Base-by-base conservation (phyloP, 2,888 invertebrate genomes). In the Drosophila dives region DNA sequence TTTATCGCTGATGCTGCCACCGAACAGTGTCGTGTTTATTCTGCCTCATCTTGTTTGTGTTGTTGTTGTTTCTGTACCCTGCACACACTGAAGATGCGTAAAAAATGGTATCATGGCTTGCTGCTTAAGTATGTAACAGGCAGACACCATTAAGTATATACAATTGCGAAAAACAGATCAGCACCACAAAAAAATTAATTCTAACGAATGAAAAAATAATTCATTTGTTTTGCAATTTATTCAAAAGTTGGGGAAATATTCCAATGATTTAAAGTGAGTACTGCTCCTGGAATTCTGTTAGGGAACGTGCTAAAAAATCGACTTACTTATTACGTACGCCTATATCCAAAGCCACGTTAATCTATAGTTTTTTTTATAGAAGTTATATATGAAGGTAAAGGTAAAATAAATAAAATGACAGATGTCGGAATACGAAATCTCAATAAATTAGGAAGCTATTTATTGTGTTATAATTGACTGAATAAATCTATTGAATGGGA, bases 1-100 rank as follows among this genome's bases (percentile, higher is more conserved):
- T 91, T 84, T 89, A 86, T 91, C 79, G 80, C 73, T 72, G 59
- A 62, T 77, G 61, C 60, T 67, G 61, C 40, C 45, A 32, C 17
- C 55, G n/a, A 42, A n/a, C 42, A 42, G 45, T 58, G 45, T 54
- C 53, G 54, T 59, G 64, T 29, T 79, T 81, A 78, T 80, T 36
- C 26, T 55, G n/a, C n/a, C 38, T 74, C 20, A 45, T 45, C 60
- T 65, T 71, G 60, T 55, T 61, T 23, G 48, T 67, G 42, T 17
- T 60, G 10, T 29, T 34, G 26, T 29, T 50, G 42, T 12, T 23
- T 23, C 15, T 23, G 4, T 45, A 23, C 45, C 20, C 45, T 45
- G 20, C 15, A 45, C 20, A 7, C 12, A 20, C 7, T 15, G 20
- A 20, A 45, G 15, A 45, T 45, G 15, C 45, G 20, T 45, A 45